These are phyloP conservation scores for Pipra filicauda DNA, from an alignment of 2,113 vertebrate species.

Conservation along the genomic window DNA sequence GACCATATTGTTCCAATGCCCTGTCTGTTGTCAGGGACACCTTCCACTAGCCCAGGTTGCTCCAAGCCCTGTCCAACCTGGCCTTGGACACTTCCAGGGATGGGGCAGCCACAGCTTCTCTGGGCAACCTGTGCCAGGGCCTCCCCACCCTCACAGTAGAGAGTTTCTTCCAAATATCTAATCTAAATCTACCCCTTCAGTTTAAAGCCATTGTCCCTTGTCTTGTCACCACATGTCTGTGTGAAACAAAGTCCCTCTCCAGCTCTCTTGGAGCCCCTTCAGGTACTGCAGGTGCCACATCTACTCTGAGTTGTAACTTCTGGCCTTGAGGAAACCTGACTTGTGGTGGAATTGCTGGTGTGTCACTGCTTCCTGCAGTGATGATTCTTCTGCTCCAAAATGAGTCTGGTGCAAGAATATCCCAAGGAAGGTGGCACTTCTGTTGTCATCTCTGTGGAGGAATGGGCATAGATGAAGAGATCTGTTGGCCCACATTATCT, in stretches of 20 bases:
- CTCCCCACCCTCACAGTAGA: accelerated
- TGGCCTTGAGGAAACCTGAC: neutral
- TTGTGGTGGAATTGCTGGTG: neutral
- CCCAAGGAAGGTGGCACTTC: neutral
- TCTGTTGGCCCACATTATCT: neutral
- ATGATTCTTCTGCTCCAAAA: neutral
- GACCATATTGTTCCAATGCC: accelerated
- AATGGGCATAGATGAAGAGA: neutral
- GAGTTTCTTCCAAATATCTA: too few relatives aligned
- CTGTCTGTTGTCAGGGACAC: neutral
- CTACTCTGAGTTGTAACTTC: neutral
- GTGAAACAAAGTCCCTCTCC: neutral
- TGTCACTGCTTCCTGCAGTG: neutral
- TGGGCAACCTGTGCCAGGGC: neutral
- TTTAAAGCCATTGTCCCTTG: neutral
- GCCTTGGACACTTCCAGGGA: neutral
- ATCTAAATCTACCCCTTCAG: neutral
- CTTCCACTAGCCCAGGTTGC: accelerated
- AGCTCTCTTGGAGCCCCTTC: neutral
- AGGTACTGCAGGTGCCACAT: neutral
- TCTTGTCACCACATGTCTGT: neutral
- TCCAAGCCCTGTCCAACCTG: accelerated
- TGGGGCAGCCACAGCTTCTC: neutral
- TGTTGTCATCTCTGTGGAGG: neutral
- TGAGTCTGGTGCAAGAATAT: neutral